phyloP scores from a whole-genome alignment of 2,888 invertebrate species.

The Meghimatium bilineatum region DNA sequence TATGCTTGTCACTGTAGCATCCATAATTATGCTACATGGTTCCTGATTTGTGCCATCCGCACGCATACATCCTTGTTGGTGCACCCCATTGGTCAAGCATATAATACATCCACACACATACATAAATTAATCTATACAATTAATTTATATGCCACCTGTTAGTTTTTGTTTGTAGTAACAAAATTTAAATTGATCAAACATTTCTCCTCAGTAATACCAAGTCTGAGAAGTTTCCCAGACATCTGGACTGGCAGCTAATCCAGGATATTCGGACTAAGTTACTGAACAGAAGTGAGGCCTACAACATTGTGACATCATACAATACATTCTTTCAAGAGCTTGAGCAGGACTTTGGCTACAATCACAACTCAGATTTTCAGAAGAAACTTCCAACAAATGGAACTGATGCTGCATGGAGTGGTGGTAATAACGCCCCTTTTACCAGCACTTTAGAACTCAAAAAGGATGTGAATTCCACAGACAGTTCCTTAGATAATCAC shows the following conservation, averaged over 20 bases:
- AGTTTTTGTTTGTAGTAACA: no score
- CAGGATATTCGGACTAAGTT: constrained; percentile 54
- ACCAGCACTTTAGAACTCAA: constrained; percentile 52
- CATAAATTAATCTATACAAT: no score
- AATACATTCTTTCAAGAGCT: constrained; percentile 61
- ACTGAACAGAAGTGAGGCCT: constrained; percentile 53
- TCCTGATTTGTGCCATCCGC: no score
- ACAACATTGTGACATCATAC: constrained; percentile 55
- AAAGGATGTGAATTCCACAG: constrained; percentile 62
- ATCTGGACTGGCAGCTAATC: constrained; percentile 50
- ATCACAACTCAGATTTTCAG: not conserved
- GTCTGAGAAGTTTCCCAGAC: not conserved
- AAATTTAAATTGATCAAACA: not conserved
- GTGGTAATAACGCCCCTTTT: constrained; percentile 3
- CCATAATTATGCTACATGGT: no score
- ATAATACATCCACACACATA: no score
- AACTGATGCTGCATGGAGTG: constrained; percentile 4
- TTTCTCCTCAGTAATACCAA: constrained; percentile 27
- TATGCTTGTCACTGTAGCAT: no score
- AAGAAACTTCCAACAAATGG: not conserved
- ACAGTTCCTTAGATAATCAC: constrained; percentile 63
- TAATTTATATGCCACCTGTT: no score
- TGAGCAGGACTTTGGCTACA: constrained; percentile 55
- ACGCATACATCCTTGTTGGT: no score
- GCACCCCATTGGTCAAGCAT: no score